These are phyloP conservation scores for Geodia barretti DNA, from an alignment of 37 sponge, comb jelly and placozoan species.

Conservation along the genomic window DNA sequence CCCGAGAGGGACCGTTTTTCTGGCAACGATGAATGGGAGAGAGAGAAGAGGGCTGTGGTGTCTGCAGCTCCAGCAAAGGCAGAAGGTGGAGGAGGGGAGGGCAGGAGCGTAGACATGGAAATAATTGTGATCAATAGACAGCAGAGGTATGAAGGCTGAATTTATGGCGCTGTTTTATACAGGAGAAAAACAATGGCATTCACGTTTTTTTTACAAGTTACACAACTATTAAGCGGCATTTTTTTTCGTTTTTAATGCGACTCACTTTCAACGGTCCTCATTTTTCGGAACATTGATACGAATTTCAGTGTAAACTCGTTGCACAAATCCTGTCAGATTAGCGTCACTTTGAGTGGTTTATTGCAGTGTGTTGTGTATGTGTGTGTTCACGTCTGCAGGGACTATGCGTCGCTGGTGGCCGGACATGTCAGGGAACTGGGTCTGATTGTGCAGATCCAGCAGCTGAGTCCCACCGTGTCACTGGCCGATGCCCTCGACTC, in stretches of 20 bases:
- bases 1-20: background rate
- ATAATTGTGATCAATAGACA: constrained; percentile 69
- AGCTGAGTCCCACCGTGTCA: constrained; percentile 64
- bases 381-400: too few relatives aligned
- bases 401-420: constrained; percentile 62
- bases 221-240: too few relatives aligned
- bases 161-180: constrained; percentile 1
- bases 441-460: constrained; percentile 17
- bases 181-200: too few relatives aligned
- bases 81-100: background rate
- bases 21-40: background rate
- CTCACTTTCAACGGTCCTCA: too few relatives aligned
- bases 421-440: constrained; percentile 33
- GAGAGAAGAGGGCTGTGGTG: background rate
- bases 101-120: constrained; percentile 41
- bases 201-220: too few relatives aligned
- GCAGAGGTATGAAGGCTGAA: constrained; percentile 53
- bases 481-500: constrained; percentile 67
- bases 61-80: background rate
- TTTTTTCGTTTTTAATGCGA: too few relatives aligned
- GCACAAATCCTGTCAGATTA: too few relatives aligned
- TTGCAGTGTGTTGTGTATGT: too few relatives aligned
- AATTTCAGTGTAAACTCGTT: too few relatives aligned
- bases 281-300: too few relatives aligned
- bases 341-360: too few relatives aligned